A percentile compares a stretch with the other conserved stretches of the same genome.
Conservation (phyloP, 2,888 invertebrate species). For the Mythimna vitellina region DNA sequence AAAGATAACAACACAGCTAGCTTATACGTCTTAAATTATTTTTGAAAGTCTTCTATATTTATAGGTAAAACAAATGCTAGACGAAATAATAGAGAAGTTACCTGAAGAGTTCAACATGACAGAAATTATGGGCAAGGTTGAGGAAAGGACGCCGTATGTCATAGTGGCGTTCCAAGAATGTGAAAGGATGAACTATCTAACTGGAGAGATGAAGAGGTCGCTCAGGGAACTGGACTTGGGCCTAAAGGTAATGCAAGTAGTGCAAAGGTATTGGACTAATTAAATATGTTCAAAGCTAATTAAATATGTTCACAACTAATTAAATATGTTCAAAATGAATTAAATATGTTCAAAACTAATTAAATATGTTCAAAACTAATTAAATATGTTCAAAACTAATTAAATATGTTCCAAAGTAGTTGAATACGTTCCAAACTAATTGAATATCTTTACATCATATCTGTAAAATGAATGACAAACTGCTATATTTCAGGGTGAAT, state of each 20-base stretch:
- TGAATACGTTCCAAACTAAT: not conserved
- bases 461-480: not conserved
- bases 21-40: no score
- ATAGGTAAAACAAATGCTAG: conserved; percentile 97
- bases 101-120: conserved; percentile 99
- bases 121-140: conserved; percentile 98
- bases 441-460: not conserved
- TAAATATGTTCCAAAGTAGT: no score
- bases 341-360: no score
- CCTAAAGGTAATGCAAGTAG: conserved; percentile 92
- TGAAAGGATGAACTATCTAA: conserved; percentile 98
- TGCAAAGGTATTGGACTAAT: not conserved
- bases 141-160: conserved; percentile 98
- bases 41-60: not conserved
- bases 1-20: no score
- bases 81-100: conserved; percentile 98
- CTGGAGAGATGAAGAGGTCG: conserved; percentile 97
- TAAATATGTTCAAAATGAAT: no score
- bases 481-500: conserved; percentile 93
- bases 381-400: no score
- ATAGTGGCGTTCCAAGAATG: conserved; percentile 99
- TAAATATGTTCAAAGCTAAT: no score
- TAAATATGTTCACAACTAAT: no score
- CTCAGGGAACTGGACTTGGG: conserved; percentile 98
- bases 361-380: no score